phyloP scores from a whole-genome alignment of 2,888 invertebrate genomes.

The Dendrolimus houi region DNA sequence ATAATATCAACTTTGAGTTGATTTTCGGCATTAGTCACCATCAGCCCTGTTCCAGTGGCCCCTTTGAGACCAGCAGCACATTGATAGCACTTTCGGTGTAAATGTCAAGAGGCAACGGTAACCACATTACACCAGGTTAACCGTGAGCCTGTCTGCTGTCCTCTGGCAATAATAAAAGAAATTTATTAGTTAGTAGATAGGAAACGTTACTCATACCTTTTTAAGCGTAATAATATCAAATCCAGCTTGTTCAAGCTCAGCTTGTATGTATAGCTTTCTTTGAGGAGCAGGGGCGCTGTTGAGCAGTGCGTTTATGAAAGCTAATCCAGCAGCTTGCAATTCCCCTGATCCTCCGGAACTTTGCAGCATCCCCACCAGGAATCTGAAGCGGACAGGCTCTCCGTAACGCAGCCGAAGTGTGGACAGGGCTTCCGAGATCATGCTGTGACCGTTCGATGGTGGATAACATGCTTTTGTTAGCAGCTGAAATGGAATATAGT shows the following conservation, averaged over 20 bases:
- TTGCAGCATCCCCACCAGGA: slow-evolving; percentile 91
- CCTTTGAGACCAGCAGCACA: too few relatives aligned
- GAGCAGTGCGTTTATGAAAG: slow-evolving; percentile 89
- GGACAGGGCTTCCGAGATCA: slow-evolving; percentile 93
- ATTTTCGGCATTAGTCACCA: too few relatives aligned
- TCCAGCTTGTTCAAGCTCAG: slow-evolving; percentile 89
- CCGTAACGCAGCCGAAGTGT: slow-evolving; percentile 91
- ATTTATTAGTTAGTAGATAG: background rate
- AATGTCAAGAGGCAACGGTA: too few relatives aligned
- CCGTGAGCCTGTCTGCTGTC: too few relatives aligned
- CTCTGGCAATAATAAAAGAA: too few relatives aligned
- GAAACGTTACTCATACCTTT: slow-evolving; percentile 51
- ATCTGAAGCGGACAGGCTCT: slow-evolving; percentile 94
- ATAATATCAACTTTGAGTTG: too few relatives aligned
- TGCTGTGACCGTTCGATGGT: slow-evolving; percentile 84
- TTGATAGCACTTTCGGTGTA: too few relatives aligned
- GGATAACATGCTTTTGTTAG: slow-evolving; percentile 89
- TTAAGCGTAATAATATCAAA: slow-evolving; percentile 79
- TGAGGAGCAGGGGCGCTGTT: slow-evolving; percentile 85
- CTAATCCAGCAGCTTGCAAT: slow-evolving; percentile 86
- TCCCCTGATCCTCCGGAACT: slow-evolving; percentile 85
- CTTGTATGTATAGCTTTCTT: slow-evolving; percentile 88
- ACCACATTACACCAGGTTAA: too few relatives aligned
- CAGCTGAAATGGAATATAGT: slow-evolving; percentile 72
- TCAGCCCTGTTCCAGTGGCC: too few relatives aligned